phyloP scores from a whole-genome alignment of 2,888 invertebrate genomes.

The Arge pagana region DNA sequence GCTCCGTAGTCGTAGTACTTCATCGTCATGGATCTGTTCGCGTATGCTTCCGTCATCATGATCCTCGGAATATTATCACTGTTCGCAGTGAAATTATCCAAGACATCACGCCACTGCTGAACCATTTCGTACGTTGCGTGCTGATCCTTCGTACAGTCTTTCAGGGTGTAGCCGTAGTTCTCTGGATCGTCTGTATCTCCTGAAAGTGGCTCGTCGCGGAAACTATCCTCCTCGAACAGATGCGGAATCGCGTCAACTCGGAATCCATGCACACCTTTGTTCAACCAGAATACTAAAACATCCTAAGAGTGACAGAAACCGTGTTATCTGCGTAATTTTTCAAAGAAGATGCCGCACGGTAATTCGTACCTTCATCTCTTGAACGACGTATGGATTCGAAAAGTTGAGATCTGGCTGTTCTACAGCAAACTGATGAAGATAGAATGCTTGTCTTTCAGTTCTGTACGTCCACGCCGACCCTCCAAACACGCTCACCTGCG shows the following conservation, averaged over 20 bases:
- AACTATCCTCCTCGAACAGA: conserved; percentile 56
- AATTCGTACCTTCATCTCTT: conserved; percentile 68
- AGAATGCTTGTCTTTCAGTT: conserved; percentile 69
- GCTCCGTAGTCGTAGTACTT: conserved; percentile 66
- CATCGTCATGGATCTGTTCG: conserved; percentile 63
- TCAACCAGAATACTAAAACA: conserved; percentile 74
- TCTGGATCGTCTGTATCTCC: conserved; percentile 57
- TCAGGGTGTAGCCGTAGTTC: conserved; percentile 62
- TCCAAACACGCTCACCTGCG: conserved; percentile 67
- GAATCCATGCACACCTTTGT: conserved; percentile 77
- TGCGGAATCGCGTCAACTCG: conserved; percentile 71
- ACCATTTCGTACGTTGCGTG: conserved; percentile 65
- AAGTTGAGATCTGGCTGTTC: conserved; percentile 83
- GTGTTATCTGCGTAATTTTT: background rate
- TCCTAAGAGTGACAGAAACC: conserved; percentile 48
- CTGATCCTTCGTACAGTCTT: conserved; percentile 66
- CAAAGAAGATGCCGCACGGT: background rate
- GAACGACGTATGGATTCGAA: conserved; percentile 68
- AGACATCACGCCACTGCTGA: conserved; percentile 62
- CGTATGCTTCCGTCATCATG: conserved; percentile 68
- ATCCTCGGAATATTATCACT: conserved; percentile 25
- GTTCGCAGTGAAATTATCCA: conserved; percentile 58
- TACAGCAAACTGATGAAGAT: conserved; percentile 76
- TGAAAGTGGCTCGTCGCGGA: conserved; percentile 63
- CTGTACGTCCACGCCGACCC: conserved; percentile 77